Evolutionary conservation across 1,140 invertebrate genomes (phyloP).

Genomic region (Battus philenor): DNA sequence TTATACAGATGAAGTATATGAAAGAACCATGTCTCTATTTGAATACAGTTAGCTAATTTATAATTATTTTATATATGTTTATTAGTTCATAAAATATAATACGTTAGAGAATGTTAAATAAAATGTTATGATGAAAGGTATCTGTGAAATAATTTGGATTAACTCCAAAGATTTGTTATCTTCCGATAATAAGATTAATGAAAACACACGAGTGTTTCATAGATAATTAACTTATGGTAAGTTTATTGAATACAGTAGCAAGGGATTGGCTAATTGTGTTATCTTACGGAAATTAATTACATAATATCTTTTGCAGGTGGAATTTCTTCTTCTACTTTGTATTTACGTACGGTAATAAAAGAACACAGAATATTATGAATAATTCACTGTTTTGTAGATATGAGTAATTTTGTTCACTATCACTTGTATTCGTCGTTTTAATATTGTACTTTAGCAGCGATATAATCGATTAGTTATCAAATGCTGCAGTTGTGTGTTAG

Average conservation of each 20-base stretch:
- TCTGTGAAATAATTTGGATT: slow-evolving; percentile 7
- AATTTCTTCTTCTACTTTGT: slow-evolving; percentile 26
- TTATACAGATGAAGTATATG: background rate
- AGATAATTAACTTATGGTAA: slow-evolving; percentile 11
- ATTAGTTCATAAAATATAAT: no score
- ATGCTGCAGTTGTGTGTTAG: slow-evolving; percentile 57
- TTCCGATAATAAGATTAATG: slow-evolving; percentile 10
- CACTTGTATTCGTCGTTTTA: slow-evolving; percentile 41
- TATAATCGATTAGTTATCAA: slow-evolving; percentile 41
- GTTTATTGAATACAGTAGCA: slow-evolving; percentile 9
- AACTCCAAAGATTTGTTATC: slow-evolving; percentile 7
- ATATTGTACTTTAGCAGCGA: slow-evolving; percentile 33
- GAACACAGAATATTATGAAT: slow-evolving; percentile 22
- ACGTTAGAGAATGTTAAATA: no score
- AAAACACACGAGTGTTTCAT: slow-evolving; percentile 5
- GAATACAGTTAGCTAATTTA: no score
- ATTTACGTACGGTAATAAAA: slow-evolving; percentile 28
- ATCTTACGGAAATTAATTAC: slow-evolving; percentile 16
- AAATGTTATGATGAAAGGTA: no score
- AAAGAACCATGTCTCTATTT: background rate
- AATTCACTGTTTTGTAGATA: slow-evolving; percentile 30
- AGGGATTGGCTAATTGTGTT: slow-evolving; percentile 4
- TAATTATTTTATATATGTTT: no score
- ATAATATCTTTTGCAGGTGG: slow-evolving; percentile 35
- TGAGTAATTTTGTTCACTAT: slow-evolving; percentile 40